Conservation (phyloP, 2,797 vertebrate species). For the Rhynchotus rufescens region DNA sequence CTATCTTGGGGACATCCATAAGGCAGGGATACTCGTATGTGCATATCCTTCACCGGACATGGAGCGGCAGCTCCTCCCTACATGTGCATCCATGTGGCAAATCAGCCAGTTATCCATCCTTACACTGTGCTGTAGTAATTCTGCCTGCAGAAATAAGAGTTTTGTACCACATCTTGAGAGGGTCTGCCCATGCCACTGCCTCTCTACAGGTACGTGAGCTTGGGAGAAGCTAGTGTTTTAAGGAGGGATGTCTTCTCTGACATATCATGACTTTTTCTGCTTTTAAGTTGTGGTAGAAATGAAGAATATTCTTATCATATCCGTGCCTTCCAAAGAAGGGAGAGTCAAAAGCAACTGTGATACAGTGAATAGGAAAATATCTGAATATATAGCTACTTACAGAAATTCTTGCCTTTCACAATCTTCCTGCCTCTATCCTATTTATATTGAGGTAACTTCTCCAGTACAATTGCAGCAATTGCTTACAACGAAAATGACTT, state of each 20-base stretch:
- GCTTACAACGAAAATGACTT: neutral
- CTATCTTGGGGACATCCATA: neutral
- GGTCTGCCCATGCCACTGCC: neutral
- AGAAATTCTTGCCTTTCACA: neutral
- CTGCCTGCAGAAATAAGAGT: neutral
- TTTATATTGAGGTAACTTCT: neutral
- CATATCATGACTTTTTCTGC: neutral
- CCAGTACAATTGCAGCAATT: neutral
- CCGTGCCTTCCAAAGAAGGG: neutral
- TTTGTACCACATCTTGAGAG: neutral
- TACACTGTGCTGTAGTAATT: neutral
- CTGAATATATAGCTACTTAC: neutral
- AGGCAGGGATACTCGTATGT: neutral
- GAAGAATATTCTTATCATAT: neutral
- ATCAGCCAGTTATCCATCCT: neutral
- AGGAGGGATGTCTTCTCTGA: neutral
- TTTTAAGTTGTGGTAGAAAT: neutral
- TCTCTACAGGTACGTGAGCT: neutral
- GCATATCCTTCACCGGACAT: neutral
- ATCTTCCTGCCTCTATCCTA: neutral
- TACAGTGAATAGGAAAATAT: neutral
- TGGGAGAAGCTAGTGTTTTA: neutral
- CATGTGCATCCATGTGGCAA: neutral
- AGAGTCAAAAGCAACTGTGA: neutral
- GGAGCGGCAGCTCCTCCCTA: neutral